phyloP scores from a whole-genome alignment of 1,140 invertebrate species.

The Chelonus insularis region DNA sequence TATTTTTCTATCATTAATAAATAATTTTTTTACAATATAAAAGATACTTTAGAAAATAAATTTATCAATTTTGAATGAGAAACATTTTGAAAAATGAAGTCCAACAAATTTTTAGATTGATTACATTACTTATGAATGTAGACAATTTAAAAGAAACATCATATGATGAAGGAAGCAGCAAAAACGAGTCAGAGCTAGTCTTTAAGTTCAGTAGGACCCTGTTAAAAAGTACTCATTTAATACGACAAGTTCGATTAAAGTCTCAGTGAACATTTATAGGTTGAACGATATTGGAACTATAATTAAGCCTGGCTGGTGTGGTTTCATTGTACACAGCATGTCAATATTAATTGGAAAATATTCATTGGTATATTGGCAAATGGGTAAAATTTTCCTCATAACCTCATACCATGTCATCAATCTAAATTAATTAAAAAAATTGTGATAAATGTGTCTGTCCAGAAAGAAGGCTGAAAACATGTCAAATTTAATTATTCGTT shows the following conservation, averaged over 20 bases:
- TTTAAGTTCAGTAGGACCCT: neutral
- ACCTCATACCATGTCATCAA: neutral
- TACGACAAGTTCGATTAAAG: constrained; percentile 1
- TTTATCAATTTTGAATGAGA: too few species aligned
- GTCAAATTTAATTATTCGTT: neutral
- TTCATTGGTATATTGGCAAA: constrained; percentile 5
- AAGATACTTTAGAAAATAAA: too few species aligned
- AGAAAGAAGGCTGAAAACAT: neutral
- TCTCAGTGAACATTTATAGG: neutral
- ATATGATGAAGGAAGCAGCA: too few species aligned
- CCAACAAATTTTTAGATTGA: too few species aligned
- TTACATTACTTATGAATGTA: too few species aligned
- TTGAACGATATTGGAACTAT: neutral
- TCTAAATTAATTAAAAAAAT: neutral
- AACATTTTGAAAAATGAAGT: too few species aligned
- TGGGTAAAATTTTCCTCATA: constrained; percentile 2
- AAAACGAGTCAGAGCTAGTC: too few species aligned
- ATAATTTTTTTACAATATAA: too few species aligned
- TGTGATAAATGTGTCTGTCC: too few species aligned
- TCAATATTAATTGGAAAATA: constrained; percentile 13
- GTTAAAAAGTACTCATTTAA: neutral
- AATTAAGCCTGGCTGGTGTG: neutral
- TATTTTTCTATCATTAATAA: too few species aligned
- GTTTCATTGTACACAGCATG: constrained; percentile 2
- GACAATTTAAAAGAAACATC: too few species aligned